Conservation (phyloP, 2,113 vertebrate genomes). For the Dasypus novemcinctus region DNA sequence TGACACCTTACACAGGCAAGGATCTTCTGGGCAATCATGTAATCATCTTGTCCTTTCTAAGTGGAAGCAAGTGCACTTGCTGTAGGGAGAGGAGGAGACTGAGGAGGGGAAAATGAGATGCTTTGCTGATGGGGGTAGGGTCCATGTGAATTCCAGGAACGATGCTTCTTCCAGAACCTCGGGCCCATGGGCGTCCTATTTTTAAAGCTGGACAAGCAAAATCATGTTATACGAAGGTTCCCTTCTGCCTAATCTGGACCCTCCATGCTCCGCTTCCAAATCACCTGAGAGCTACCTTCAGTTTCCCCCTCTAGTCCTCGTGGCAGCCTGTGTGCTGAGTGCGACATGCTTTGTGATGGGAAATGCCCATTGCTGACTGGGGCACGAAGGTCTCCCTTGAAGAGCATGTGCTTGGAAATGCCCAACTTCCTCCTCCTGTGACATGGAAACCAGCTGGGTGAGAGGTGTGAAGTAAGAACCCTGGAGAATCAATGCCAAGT, state of each 20-base stretch:
- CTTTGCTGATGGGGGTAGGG: background rate
- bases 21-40: background rate
- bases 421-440: background rate
- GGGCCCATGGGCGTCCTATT: background rate
- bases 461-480: background rate
- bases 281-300: background rate
- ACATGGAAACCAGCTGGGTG: background rate
- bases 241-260: background rate
- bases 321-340: background rate
- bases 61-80: background rate
- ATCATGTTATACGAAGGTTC: background rate
- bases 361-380: background rate
- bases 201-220: background rate
- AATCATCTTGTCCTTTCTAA: background rate
- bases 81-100: background rate
- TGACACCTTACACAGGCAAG: background rate
- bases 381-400: background rate
- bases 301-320: background rate
- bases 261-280: background rate
- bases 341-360: background rate
- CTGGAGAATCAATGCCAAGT: conserved; percentile 3
- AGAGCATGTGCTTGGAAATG: conserved; percentile 1
- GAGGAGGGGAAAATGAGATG: background rate
- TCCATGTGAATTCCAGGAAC: background rate
- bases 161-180: background rate